phyloP scores from a whole-genome alignment of 1,140 invertebrate species.

The Aleiodes sp. region DNA sequence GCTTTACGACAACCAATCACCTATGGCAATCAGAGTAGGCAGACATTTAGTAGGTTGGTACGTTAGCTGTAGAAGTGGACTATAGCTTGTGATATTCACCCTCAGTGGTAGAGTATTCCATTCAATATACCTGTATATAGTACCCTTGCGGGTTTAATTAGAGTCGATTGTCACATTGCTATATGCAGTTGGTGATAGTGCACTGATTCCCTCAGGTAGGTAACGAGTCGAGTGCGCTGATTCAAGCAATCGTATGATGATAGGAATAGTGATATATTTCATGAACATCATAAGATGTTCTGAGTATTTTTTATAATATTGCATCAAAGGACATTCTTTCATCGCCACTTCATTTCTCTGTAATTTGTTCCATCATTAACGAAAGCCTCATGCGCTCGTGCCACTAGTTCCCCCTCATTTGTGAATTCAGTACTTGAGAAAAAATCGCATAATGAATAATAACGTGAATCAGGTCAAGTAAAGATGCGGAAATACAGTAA shows the following conservation, averaged over 20 bases:
- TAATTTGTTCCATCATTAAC: neutral
- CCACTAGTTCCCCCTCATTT: neutral
- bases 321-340: neutral
- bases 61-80: neutral
- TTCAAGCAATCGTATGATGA: neutral
- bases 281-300: neutral
- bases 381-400: neutral
- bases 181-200: neutral
- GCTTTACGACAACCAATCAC: slow-evolving; percentile 5
- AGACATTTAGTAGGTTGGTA: slow-evolving; percentile 1
- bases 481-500: neutral
- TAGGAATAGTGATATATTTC: neutral
- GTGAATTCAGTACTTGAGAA: neutral
- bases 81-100: neutral
- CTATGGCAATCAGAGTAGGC: neutral
- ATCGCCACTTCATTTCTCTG: neutral
- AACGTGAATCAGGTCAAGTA: neutral
- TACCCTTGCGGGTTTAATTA: neutral
- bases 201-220: neutral
- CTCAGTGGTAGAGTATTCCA: neutral
- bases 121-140: neutral
- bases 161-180: slow-evolving; percentile 6
- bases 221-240: neutral
- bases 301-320: neutral
- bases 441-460: slow-evolving; percentile 3